Conservation (phyloP, 1,140 invertebrate species). For the Drosophila ercepeae region DNA sequence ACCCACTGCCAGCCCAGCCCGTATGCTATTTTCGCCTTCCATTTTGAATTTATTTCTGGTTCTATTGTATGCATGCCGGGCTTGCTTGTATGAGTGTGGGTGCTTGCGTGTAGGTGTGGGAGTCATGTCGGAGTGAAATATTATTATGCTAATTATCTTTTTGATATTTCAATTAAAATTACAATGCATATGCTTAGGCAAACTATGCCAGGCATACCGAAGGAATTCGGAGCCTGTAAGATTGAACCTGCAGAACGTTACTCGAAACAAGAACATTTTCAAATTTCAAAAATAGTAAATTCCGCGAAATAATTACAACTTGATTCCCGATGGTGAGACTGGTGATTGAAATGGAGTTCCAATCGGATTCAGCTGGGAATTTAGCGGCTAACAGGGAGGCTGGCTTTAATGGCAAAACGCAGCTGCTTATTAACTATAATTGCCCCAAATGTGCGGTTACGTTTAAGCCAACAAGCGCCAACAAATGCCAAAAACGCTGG, state of each 20-base stretch:
- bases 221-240: neutral
- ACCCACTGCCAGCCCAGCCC: neutral
- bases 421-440: conserved; percentile 79
- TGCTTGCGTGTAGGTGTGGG: conserved; percentile 16
- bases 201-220: neutral
- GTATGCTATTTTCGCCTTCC: conserved; percentile 49
- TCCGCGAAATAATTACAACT: neutral
- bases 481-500: conserved; percentile 69
- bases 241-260: no score
- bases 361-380: conserved; percentile 21
- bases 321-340: conserved; percentile 8
- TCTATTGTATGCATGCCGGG: conserved; percentile 28
- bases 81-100: conserved; percentile 11
- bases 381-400: conserved; percentile 20
- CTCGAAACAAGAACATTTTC: no score
- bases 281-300: no score
- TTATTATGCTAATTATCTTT: conserved; percentile 74
- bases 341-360: conserved; percentile 18
- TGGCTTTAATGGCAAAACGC: conserved; percentile 46
- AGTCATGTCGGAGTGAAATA: conserved; percentile 41
- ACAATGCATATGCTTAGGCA: conserved; percentile 32
- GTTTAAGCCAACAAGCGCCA: conserved; percentile 72
- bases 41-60: conserved; percentile 64
- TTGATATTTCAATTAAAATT: conserved; percentile 68
- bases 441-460: conserved; percentile 77